Percentiles rank a stretch among this genome's conserved stretches.
phyloP scores from a whole-genome alignment of 2,797 vertebrate genomes.

The Rhincodon typus region DNA sequence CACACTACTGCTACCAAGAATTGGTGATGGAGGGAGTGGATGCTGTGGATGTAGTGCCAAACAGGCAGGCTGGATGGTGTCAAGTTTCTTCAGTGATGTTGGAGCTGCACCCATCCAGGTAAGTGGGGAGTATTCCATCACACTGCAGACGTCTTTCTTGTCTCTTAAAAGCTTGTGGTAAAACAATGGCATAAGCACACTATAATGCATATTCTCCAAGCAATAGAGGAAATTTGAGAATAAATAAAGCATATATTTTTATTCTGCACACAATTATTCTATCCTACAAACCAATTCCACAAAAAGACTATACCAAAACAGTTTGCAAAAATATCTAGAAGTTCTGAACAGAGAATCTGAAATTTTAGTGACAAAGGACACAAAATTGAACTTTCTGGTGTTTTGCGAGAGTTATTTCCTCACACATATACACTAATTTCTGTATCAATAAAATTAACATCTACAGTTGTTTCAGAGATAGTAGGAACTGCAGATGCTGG shows the following conservation, averaged over 20 bases:
- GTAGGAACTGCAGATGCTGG: no score
- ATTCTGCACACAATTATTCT: background rate
- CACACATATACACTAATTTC: background rate
- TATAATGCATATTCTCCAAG: background rate
- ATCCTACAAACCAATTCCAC: background rate
- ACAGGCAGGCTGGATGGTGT: no score
- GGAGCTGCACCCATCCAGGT: no score
- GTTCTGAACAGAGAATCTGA: background rate
- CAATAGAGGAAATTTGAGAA: background rate
- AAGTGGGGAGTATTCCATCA: no score
- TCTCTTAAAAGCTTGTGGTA: background rate
- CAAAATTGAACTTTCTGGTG: background rate
- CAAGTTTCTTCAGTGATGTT: no score
- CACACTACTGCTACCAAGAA: no score
- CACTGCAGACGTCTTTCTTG: no score
- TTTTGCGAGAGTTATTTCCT: background rate
- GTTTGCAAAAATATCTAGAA: background rate
- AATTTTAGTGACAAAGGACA: background rate
- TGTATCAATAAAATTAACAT: background rate
- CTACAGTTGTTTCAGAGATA: background rate
- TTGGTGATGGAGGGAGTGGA: no score
- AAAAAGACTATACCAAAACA: background rate
- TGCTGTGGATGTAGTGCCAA: no score
- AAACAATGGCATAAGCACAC: background rate
- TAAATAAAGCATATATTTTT: background rate